Evolutionary conservation across 2,888 invertebrate species (phyloP).

Genomic region (Sericinus montela): DNA sequence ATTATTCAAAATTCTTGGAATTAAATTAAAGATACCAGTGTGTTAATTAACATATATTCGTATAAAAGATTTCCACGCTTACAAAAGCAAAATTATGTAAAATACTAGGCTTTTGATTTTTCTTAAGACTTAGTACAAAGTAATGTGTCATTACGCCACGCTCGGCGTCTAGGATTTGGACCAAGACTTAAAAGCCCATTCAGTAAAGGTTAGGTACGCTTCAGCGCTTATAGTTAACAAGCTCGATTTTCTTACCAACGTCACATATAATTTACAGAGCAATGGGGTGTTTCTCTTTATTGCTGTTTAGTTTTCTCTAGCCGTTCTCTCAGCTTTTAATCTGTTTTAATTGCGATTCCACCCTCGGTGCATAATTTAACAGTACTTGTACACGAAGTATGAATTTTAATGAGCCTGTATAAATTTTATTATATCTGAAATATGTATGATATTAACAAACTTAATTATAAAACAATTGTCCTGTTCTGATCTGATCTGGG

Average conservation of each 20-base stretch:
- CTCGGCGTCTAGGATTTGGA: slow-evolving; percentile 19
- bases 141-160: slow-evolving; percentile 4
- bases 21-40: too few relatives aligned
- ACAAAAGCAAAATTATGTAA: too few relatives aligned
- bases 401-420: background rate
- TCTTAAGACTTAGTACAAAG: slow-evolving; percentile 1
- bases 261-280: slow-evolving; percentile 36
- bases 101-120: too few relatives aligned
- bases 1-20: too few relatives aligned
- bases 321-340: slow-evolving; percentile 6
- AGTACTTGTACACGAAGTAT: background rate
- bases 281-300: slow-evolving; percentile 22
- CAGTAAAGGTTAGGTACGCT: slow-evolving; percentile 47
- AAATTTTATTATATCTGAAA: too few relatives aligned
- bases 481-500: too few relatives aligned
- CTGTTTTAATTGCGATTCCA: slow-evolving; percentile 12
- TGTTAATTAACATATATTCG: too few relatives aligned
- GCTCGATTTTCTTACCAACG: slow-evolving; percentile 44
- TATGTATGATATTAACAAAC: too few relatives aligned
- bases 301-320: slow-evolving; percentile 6
- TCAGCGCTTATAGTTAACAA: slow-evolving; percentile 63
- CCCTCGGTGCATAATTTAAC: background rate
- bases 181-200: slow-evolving; percentile 42
- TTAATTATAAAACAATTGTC: too few relatives aligned
- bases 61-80: too few relatives aligned